Conservation (phyloP, 2,888 invertebrate genomes). For the Drosophila maculinotata region DNA sequence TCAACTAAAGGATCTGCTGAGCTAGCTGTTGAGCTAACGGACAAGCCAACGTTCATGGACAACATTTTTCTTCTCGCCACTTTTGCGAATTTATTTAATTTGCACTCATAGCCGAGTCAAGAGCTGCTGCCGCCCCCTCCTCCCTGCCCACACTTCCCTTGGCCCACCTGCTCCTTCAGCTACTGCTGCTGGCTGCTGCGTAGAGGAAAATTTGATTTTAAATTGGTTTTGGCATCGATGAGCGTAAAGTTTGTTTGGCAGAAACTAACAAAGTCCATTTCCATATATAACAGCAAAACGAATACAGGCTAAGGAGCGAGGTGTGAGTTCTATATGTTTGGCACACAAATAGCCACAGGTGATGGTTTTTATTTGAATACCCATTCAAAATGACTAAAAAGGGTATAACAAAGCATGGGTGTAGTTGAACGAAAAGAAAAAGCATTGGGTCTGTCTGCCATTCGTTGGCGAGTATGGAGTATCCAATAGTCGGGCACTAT, state of each 20-base stretch:
- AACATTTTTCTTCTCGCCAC: constrained; percentile 59
- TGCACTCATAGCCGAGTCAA: constrained; percentile 66
- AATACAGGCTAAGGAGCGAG: constrained; percentile 27
- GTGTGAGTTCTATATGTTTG: constrained; percentile 46
- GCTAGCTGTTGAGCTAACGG: constrained; percentile 18
- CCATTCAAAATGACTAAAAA: no score
- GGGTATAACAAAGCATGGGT: no score
- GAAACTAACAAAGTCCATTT: constrained; percentile 68
- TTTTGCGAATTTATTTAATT: constrained; percentile 75
- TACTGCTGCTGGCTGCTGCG: constrained; percentile 6
- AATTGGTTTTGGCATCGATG: constrained; percentile 72
- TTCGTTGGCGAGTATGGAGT: no score
- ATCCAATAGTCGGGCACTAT: background rate
- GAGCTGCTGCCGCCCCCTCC: constrained; percentile 9
- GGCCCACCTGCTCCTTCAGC: background rate
- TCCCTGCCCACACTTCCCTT: background rate
- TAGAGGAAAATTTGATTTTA: constrained; percentile 73
- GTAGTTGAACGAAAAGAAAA: no score
- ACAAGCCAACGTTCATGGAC: constrained; percentile 23
- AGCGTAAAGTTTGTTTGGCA: constrained; percentile 59
- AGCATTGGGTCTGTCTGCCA: no score
- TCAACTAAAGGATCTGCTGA: constrained; percentile 20
- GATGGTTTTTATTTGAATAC: constrained; percentile 26
- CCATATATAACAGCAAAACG: constrained; percentile 39
- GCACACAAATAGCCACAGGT: constrained; percentile 70